Base-by-base conservation (phyloP, 2,113 vertebrate species). In the Phaethornis superciliosus region DNA sequence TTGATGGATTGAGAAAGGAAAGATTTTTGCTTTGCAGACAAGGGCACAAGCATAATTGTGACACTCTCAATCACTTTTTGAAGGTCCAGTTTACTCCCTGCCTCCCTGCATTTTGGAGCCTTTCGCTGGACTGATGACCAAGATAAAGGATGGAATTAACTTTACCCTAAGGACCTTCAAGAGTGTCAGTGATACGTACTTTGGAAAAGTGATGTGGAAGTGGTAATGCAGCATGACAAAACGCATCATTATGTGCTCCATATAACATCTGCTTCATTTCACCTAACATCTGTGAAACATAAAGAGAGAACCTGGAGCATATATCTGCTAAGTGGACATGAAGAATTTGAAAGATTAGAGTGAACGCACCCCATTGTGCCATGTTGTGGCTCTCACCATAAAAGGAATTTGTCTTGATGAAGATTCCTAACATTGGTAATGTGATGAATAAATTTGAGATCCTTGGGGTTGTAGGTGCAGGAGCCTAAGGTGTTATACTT, bases 361-460 rank as follows among this genome's bases (percentile, higher is more conserved):
- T 54, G 56, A 91, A 93, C 65, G 1, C 72, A 89, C 82, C 83
- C 72, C 27, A 44, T 86, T 88, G 81, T 98, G 98, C 98, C 97
- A 94, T 97, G 98, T 98, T 98, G 96, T 98, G 97, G 98, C 97
- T 97, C 94, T 96, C 96, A 97, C 95, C 75, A 62, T 97, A 97
- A 95, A 95, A 93, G 97, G 96, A 98, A 94, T 99, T 99, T 98
- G 98, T 99, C 98, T 99, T 99, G 98, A 99, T 99, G 99, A 99
- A 99, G 98, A 99, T 98, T 98, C 98, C 98, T 98, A 98, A 98
- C 97, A 98, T 98, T 97, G 99, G 99, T 99, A 99, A 99, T 99
- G 99, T 99, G 98, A 99, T 99, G 99, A 99, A 99, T 99, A 99
- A 99, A 99, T 99, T 99, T 99, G 99, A 99, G 98, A 99, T 99